Conservation (phyloP, 2,888 invertebrate species). For the Reticulitermes lucifugus region DNA sequence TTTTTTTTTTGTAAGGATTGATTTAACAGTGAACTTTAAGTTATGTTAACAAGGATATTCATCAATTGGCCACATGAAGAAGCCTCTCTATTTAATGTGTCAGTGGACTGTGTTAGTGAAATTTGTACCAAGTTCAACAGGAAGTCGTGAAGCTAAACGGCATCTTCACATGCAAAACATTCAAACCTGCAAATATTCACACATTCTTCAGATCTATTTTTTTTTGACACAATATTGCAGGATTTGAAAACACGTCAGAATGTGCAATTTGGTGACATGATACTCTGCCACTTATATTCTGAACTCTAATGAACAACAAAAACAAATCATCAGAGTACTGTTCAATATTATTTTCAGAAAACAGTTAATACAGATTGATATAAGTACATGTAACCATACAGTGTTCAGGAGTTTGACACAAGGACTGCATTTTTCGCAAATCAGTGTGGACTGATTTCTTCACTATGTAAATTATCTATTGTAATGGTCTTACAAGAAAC, state of each 20-base stretch:
- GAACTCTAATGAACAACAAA: neutral
- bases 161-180: neutral
- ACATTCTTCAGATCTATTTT: neutral
- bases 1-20: neutral
- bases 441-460: slow-evolving; percentile 15
- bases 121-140: slow-evolving; percentile 4
- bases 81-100: slow-evolving; percentile 8
- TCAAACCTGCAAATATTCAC: neutral
- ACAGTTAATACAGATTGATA: slow-evolving; percentile 26
- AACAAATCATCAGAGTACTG: neutral
- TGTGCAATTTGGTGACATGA: neutral
- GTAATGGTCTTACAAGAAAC: slow-evolving; percentile 17
- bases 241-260: neutral
- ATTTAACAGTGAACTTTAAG: neutral
- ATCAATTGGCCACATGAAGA: slow-evolving; percentile 8
- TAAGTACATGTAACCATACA: slow-evolving; percentile 2
- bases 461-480: slow-evolving; percentile 2
- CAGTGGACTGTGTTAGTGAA: slow-evolving; percentile 29
- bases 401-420: slow-evolving; percentile 22
- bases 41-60: slow-evolving; percentile 2
- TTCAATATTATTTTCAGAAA: neutral
- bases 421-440: neutral
- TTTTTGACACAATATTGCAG: neutral
- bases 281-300: slow-evolving; percentile 5
- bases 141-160: neutral